Evolutionary conservation across 2,797 vertebrate species (phyloP).

Genomic region (Rousettus madagascariensis): DNA sequence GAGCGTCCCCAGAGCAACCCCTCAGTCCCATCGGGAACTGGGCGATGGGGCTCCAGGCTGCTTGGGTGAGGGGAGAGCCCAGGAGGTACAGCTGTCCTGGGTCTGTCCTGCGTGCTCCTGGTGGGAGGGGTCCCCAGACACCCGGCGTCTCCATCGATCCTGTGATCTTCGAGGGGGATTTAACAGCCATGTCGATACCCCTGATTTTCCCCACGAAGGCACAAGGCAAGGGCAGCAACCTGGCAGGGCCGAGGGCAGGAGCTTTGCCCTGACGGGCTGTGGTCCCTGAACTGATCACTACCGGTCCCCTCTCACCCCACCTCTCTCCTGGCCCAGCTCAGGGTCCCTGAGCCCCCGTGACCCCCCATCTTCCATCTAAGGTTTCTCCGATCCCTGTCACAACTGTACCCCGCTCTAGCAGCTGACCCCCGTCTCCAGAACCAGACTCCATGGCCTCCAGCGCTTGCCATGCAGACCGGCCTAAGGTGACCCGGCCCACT

Average conservation of each 20-base stretch:
- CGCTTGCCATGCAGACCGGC: not conserved
- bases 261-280: not conserved
- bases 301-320: not conserved
- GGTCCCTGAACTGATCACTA: not conserved
- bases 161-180: slow-evolving; percentile 31
- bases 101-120: not conserved
- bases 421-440: not conserved
- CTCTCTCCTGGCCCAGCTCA: not conserved
- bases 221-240: not conserved
- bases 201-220: not conserved
- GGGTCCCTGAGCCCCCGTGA: not conserved
- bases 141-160: slow-evolving; percentile 50
- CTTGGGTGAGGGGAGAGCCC: not conserved
- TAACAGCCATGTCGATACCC: slow-evolving; percentile 36
- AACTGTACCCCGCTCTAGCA: not conserved
- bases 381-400: not conserved
- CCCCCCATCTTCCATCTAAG: not conserved
- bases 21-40: not conserved
- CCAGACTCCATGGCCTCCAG: not conserved
- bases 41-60: not conserved
- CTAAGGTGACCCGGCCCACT: not conserved
- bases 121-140: not conserved
- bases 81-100: not conserved
- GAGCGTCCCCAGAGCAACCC: not conserved
- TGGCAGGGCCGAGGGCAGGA: not conserved